Conservation (phyloP, 1,140 invertebrate species). For the Lepidurus packardi region DNA sequence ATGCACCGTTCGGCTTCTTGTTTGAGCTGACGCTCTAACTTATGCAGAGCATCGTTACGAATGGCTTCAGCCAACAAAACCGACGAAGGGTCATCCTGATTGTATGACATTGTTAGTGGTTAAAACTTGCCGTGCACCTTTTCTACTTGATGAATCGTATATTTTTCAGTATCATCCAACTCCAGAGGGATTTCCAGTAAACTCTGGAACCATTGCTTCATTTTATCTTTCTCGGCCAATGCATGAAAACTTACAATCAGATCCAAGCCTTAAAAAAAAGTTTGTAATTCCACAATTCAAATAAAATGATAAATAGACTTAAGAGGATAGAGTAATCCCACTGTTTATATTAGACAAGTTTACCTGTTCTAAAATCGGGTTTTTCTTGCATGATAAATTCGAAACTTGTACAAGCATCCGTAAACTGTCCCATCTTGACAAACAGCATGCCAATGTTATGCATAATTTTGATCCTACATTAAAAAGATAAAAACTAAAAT, state of each 20-base stretch:
- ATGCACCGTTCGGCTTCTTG: slow-evolving; percentile 77
- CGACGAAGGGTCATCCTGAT: slow-evolving; percentile 62
- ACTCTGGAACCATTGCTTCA: slow-evolving; percentile 85
- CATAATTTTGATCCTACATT: slow-evolving; percentile 84
- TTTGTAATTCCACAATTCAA: neutral
- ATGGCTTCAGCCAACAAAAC: slow-evolving; percentile 70
- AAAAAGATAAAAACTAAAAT: neutral
- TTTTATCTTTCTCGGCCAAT: slow-evolving; percentile 86
- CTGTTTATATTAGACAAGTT: neutral
- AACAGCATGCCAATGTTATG: slow-evolving; percentile 96
- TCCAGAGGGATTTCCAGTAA: slow-evolving; percentile 80
- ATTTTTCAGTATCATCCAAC: slow-evolving; percentile 76
- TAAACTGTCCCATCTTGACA: slow-evolving; percentile 91
- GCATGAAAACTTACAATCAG: slow-evolving; percentile 89
- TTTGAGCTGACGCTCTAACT: slow-evolving; percentile 66
- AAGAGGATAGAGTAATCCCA: neutral
- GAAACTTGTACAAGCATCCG: slow-evolving; percentile 91
- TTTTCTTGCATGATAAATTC: slow-evolving; percentile 97
- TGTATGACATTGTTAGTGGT: neutral
- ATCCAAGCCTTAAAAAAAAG: slow-evolving; percentile 63
- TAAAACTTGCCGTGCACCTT: neutral
- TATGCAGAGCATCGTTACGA: slow-evolving; percentile 69
- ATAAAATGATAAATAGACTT: neutral
- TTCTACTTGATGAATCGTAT: slow-evolving; percentile 41
- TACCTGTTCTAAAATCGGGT: slow-evolving; percentile 73